Evolutionary conservation across 1,140 invertebrate genomes (phyloP).

Genomic region (Polyergus mexicanus): DNA sequence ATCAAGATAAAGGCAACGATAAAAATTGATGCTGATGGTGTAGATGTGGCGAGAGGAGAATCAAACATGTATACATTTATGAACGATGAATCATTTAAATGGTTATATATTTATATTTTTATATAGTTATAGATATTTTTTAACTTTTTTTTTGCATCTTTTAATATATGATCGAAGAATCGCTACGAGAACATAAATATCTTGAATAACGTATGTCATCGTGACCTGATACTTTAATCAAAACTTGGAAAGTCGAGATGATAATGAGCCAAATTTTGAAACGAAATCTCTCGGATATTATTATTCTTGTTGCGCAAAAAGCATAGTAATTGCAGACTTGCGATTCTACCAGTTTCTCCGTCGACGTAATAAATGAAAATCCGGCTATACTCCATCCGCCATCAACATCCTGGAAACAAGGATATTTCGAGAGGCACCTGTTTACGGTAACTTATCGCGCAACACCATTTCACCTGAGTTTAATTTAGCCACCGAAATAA

Average conservation of each 20-base stretch:
- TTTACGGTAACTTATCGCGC: constrained; percentile 59
- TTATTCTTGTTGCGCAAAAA: not conserved
- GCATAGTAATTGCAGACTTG: constrained; percentile 1
- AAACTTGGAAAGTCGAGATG: not conserved
- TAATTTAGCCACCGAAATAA: constrained; percentile 84
- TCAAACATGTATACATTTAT: not conserved
- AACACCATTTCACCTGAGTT: constrained; percentile 76
- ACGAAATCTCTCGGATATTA: not conserved
- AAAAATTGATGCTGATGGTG: not conserved
- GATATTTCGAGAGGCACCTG: constrained; percentile 29
- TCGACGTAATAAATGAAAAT: constrained; percentile 7
- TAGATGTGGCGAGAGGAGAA: not conserved
- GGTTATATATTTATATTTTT: too few species aligned
- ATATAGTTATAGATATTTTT: not conserved
- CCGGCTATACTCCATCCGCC: too few species aligned
- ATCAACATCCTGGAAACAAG: constrained; percentile 28
- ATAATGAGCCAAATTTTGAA: constrained; percentile 12
- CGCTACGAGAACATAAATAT: not conserved
- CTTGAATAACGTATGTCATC: not conserved
- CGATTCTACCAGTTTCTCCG: not conserved
- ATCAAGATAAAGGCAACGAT: constrained; percentile 14
- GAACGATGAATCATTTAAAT: not conserved
- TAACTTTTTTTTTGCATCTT: not conserved
- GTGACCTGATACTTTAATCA: not conserved
- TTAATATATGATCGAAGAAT: not conserved